Evolutionary conservation across 2,797 vertebrate species (phyloP).

Genomic region (Bradypus variegatus): DNA sequence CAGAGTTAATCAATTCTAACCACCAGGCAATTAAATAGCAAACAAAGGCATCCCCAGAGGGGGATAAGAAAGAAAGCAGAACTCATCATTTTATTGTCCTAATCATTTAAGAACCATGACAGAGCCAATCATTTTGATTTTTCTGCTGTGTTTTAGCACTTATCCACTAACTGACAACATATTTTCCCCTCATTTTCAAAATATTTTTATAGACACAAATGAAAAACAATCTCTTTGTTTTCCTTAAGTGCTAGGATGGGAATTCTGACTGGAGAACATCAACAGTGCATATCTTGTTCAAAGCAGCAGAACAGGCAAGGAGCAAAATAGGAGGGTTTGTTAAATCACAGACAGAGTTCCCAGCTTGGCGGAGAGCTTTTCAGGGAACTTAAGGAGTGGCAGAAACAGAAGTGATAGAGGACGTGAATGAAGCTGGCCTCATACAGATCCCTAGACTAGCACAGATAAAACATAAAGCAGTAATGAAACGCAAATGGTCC

Average conservation of each 20-base stretch:
- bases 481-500: not conserved
- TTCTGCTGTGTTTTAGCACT: not conserved
- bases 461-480: not conserved
- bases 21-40: not conserved
- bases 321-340: not conserved
- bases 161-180: not conserved
- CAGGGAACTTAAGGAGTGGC: not conserved
- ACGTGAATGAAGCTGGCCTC: not conserved
- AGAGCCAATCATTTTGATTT: not conserved
- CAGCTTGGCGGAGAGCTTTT: not conserved
- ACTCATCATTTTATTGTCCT: not conserved
- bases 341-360: not conserved
- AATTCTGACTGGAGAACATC: not conserved
- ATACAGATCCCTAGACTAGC: not conserved
- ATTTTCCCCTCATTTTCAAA: not conserved
- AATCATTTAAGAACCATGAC: not conserved
- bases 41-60: not conserved
- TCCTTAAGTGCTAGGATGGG: not conserved
- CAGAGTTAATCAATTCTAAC: slow-evolving; percentile 1
- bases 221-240: slow-evolving; percentile 5
- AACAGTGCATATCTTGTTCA: not conserved
- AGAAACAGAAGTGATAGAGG: not conserved
- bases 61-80: not conserved
- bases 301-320: not conserved
- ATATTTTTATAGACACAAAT: slow-evolving; percentile 1